Conservation (phyloP, 2,888 invertebrate species). For the Drosophila pegasa region DNA sequence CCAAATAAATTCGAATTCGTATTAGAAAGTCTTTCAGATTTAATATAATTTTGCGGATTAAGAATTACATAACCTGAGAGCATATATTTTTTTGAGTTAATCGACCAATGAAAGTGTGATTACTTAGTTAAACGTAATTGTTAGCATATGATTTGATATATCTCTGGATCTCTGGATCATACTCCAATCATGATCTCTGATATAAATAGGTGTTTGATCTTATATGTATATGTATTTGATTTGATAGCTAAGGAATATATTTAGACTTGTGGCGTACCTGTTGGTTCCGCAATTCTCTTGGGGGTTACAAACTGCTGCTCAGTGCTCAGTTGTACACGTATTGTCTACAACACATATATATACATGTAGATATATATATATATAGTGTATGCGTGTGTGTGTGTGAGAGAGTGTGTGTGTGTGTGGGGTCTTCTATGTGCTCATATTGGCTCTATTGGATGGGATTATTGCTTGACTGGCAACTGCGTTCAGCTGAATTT, state of each 20-base stretch:
- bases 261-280: constrained; percentile 63
- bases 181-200: background rate
- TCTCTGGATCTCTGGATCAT: background rate
- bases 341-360: constrained; percentile 51
- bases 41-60: background rate
- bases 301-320: constrained; percentile 56
- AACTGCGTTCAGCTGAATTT: constrained; percentile 27
- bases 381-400: background rate
- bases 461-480: constrained; percentile 23
- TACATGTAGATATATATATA: constrained; percentile 7
- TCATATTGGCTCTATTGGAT: constrained; percentile 31
- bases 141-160: background rate
- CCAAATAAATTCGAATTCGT: background rate
- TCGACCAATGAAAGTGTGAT: background rate
- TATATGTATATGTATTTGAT: background rate
- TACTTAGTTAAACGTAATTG: background rate
- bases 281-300: constrained; percentile 82
- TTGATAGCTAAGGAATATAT: background rate
- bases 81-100: background rate
- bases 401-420: background rate
- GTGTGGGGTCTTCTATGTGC: constrained; percentile 40
- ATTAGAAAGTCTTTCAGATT: background rate
- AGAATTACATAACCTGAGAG: background rate
- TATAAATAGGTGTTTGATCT: background rate
- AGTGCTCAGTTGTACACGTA: constrained; percentile 55